phyloP scores from a whole-genome alignment of 2,113 vertebrate genomes.

The Entelurus aequoreus region DNA sequence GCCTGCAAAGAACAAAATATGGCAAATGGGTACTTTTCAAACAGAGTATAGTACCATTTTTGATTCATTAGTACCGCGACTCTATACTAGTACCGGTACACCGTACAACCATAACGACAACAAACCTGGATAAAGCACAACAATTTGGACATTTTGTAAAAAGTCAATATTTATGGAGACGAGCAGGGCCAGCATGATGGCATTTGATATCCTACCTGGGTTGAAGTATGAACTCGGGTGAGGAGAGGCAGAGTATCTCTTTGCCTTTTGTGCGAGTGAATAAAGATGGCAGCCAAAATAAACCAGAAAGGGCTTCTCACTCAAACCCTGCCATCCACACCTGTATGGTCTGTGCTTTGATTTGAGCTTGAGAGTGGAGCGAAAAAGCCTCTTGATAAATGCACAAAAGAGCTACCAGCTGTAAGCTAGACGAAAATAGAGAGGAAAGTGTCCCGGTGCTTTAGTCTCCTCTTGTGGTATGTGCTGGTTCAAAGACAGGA shows the following conservation, averaged over 20 bases:
- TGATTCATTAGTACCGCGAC: too few relatives aligned
- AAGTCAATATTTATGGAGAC: slow-evolving; percentile 30
- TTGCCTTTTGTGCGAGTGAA: slow-evolving; percentile 37
- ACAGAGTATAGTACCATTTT: too few relatives aligned
- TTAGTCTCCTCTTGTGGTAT: slow-evolving; percentile 10
- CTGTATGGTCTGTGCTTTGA: slow-evolving; percentile 45
- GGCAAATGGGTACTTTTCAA: too few relatives aligned
- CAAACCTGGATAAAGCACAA: too few relatives aligned
- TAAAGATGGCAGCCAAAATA: slow-evolving; percentile 42
- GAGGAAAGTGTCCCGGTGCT: slow-evolving; percentile 10
- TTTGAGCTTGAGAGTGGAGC: slow-evolving; percentile 42
- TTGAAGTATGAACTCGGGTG: background rate
- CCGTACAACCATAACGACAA: too few relatives aligned
- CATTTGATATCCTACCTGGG: slow-evolving; percentile 30
- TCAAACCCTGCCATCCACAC: slow-evolving; percentile 32
- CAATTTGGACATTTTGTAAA: background rate
- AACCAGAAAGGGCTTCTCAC: slow-evolving; percentile 43
- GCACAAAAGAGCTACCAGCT: background rate
- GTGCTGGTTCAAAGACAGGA: background rate
- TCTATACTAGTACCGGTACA: too few relatives aligned
- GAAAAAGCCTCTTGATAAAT: slow-evolving; percentile 16
- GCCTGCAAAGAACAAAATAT: too few relatives aligned
- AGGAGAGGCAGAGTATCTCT: slow-evolving; percentile 7
- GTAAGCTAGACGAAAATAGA: background rate
- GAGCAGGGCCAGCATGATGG: slow-evolving; percentile 40